Evolutionary conservation across 2,113 vertebrate genomes (phyloP).

Genomic region (Pelusios castaneus): DNA sequence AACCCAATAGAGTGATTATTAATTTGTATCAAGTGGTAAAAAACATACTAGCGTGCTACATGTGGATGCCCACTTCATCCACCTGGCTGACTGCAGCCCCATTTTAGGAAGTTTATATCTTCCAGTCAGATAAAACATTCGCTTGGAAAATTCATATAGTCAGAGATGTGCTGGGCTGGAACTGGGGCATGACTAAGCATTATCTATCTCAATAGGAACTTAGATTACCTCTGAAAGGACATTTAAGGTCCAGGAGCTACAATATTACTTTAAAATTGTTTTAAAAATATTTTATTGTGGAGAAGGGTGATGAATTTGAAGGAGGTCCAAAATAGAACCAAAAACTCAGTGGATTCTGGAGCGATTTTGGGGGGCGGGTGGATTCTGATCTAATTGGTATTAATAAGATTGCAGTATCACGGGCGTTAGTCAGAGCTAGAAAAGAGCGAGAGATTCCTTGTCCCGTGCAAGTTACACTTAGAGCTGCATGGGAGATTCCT

Average conservation of each 20-base stretch:
- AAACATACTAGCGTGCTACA: background rate
- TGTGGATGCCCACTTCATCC: background rate
- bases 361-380: background rate
- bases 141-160: background rate
- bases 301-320: conserved; percentile 3
- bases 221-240: conserved; percentile 18
- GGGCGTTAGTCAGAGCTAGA: background rate
- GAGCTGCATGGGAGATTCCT: too few species aligned
- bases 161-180: too few species aligned
- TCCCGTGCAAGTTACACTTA: background rate
- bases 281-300: conserved; percentile 17
- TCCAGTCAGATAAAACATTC: background rate
- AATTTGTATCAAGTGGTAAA: too few species aligned
- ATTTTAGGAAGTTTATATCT: background rate
- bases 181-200: too few species aligned
- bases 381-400: conserved; percentile 29
- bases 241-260: conserved; percentile 28
- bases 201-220: background rate
- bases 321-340: background rate
- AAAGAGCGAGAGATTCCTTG: background rate
- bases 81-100: background rate
- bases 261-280: conserved; percentile 15
- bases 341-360: background rate
- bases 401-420: conserved; percentile 3
- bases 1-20: background rate